These are phyloP conservation scores for Willowsia nigromaculata DNA, from an alignment of 2,888 invertebrate genomes.

Conservation along the genomic window DNA sequence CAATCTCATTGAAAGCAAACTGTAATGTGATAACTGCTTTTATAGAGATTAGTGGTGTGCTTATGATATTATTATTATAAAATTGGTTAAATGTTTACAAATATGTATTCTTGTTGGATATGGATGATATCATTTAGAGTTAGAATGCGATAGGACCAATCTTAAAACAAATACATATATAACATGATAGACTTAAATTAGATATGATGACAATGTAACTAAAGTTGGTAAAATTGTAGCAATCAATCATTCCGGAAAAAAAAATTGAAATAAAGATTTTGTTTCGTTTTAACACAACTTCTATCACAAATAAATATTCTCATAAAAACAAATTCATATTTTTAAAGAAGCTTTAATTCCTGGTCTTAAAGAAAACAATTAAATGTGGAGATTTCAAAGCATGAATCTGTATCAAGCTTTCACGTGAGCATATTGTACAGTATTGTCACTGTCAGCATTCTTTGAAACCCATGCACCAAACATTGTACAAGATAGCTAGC, in stretches of 20 bases:
- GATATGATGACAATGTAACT: background rate
- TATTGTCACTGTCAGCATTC: no score
- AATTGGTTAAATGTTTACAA: background rate
- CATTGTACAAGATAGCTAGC: background rate
- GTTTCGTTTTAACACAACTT: no score
- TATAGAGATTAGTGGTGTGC: constrained; percentile 24
- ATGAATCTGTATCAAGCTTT: no score
- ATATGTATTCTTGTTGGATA: background rate
- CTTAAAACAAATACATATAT: background rate
- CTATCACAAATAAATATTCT: no score
- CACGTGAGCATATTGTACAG: no score
- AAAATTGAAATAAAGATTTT: no score
- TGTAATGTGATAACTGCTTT: constrained; percentile 55
- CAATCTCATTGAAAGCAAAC: constrained; percentile 55
- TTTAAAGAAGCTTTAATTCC: no score
- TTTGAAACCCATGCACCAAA: background rate
- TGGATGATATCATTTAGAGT: background rate
- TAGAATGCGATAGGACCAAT: constrained; percentile 27
- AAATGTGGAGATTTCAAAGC: no score
- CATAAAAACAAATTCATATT: no score
- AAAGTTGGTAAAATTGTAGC: background rate
- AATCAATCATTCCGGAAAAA: no score
- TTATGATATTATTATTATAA: background rate
- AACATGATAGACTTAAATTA: background rate
- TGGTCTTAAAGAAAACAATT: no score